These are phyloP conservation scores for Salvator merianae DNA, from an alignment of 2,113 vertebrate species.

Conservation along the genomic window DNA sequence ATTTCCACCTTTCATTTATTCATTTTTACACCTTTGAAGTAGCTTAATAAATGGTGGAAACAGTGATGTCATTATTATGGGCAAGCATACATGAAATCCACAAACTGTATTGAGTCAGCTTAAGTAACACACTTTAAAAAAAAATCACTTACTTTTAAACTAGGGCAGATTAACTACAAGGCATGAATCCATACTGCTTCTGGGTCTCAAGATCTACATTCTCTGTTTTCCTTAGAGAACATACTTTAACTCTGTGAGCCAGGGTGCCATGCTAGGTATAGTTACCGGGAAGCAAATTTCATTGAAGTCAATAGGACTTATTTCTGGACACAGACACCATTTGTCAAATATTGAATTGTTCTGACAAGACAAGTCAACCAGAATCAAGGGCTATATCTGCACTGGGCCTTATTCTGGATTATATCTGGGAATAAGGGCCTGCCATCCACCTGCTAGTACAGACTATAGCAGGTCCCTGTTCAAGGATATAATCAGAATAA, in stretches of 20 bases:
- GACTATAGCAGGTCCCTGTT: no score
- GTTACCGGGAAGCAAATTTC: not conserved
- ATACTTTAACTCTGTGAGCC: no score
- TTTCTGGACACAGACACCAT: not conserved
- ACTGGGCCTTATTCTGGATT: no score
- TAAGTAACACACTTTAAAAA: not conserved
- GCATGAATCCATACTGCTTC: not conserved
- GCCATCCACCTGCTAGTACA: no score
- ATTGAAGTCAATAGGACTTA: not conserved
- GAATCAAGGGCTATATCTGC: no score
- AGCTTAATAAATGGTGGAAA: not conserved
- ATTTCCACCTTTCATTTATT: not conserved
- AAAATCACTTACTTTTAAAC: not conserved
- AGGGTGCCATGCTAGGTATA: not conserved
- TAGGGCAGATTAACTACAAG: not conserved
- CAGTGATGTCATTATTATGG: not conserved
- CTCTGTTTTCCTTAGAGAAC: not conserved
- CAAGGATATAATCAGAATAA: no score
- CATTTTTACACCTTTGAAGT: not conserved
- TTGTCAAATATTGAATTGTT: not conserved
- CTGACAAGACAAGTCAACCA: not conserved
- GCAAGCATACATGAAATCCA: not conserved
- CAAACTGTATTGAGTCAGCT: fast-evolving
- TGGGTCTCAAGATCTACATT: not conserved
- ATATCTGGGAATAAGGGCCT: no score